Evolutionary conservation across 2,113 vertebrate species (phyloP).

Genomic region (Hippocampus barbouri): DNA sequence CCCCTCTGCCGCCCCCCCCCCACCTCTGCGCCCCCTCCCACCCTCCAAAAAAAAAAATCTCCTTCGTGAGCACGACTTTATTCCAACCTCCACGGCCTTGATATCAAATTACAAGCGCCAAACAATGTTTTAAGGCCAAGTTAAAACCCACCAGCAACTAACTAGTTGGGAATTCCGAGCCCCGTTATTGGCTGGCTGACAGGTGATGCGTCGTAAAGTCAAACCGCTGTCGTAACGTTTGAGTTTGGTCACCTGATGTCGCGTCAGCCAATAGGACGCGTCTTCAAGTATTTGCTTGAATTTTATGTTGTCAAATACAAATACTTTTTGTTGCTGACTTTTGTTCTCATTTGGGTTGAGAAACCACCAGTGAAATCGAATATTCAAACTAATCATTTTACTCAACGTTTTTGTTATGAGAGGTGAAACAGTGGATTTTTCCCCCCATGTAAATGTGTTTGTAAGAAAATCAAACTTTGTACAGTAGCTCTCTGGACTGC

Average conservation of each 20-base stretch:
- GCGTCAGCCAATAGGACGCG: background rate
- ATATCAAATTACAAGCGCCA: constrained; percentile 66
- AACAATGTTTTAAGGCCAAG: background rate
- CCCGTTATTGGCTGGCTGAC: background rate
- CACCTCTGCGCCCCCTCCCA: too few species aligned
- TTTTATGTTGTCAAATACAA: background rate
- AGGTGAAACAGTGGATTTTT: too few species aligned
- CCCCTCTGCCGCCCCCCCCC: background rate
- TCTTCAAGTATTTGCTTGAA: background rate
- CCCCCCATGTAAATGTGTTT: too few species aligned
- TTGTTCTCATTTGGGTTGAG: too few species aligned
- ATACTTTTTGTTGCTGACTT: background rate
- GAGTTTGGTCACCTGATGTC: background rate
- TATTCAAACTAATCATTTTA: too few species aligned
- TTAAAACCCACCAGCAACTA: background rate
- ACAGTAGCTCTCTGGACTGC: too few species aligned
- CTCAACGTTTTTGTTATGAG: too few species aligned
- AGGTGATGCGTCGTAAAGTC: background rate
- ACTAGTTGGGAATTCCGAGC: background rate
- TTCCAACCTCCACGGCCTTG: constrained; percentile 61
- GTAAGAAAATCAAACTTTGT: too few species aligned
- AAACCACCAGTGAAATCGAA: too few species aligned
- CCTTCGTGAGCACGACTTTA: constrained; percentile 28
- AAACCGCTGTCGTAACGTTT: background rate
- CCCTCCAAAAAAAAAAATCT: background rate